Percentiles rank a stretch among this genome's conserved stretches.
Evolutionary conservation across 2,888 invertebrate species (phyloP).

Genomic region (Ophion obscuratus): DNA sequence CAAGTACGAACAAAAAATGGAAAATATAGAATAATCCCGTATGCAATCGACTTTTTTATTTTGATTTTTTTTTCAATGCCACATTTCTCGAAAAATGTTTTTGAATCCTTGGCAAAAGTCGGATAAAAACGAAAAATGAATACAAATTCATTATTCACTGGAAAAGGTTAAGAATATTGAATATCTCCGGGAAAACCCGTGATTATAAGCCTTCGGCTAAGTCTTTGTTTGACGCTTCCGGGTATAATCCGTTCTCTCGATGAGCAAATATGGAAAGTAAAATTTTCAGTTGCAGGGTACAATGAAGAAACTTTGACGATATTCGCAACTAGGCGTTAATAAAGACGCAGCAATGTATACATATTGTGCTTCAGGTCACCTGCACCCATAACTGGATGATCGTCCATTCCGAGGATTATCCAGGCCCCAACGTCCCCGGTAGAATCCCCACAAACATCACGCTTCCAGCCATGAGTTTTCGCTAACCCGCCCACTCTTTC

Average conservation of each 20-base stretch:
- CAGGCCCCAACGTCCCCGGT: constrained; percentile 72
- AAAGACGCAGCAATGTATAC: constrained; percentile 76
- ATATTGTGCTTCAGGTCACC: constrained; percentile 79
- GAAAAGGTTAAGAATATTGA: constrained; percentile 50
- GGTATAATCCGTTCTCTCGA: constrained; percentile 73
- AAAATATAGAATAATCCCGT: too few relatives aligned
- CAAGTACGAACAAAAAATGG: too few relatives aligned
- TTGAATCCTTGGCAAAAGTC: neutral
- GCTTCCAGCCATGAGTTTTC: constrained; percentile 48
- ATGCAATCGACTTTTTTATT: too few relatives aligned
- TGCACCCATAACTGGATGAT: constrained; percentile 80
- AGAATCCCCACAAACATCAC: constrained; percentile 66
- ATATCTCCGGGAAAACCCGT: constrained; percentile 66
- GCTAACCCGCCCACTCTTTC: constrained; percentile 72
- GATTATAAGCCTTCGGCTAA: constrained; percentile 68
- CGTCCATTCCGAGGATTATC: constrained; percentile 79
- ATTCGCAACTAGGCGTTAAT: constrained; percentile 66
- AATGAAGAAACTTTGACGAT: constrained; percentile 30
- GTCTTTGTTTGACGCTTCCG: constrained; percentile 76
- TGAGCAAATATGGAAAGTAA: constrained; percentile 62
- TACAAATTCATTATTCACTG: neutral
- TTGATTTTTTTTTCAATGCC: too few relatives aligned
- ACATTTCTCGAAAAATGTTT: too few relatives aligned
- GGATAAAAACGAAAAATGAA: neutral
- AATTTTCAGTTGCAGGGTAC: constrained; percentile 25